phyloP scores from a whole-genome alignment of 2,113 vertebrate species.

The Zonotrichia leucophrys region DNA sequence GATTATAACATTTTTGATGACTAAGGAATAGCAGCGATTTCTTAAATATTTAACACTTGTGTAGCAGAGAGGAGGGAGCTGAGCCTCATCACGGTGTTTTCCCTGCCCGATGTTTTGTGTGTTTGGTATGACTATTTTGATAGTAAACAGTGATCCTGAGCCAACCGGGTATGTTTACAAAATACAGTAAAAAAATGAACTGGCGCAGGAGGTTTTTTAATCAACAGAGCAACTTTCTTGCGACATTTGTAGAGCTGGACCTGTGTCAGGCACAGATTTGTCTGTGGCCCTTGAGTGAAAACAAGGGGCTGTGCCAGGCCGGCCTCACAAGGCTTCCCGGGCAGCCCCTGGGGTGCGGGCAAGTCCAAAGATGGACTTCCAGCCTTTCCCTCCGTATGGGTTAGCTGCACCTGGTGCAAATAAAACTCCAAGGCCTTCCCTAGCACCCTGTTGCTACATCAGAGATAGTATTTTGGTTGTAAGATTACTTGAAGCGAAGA shows the following conservation, averaged over 20 bases:
- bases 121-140: conserved; percentile 33
- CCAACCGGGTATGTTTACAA: conserved; percentile 16
- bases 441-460: neutral
- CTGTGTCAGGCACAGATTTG: neutral
- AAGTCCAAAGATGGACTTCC: neutral
- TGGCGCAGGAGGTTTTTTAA: conserved; percentile 32
- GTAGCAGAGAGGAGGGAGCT: neutral
- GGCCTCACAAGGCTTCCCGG: fast-evolving
- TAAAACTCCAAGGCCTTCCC: neutral
- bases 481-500: neutral
- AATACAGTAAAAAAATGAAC: conserved; percentile 18
- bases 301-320: fast-evolving
- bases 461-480: neutral
- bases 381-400: neutral
- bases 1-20: conserved; percentile 76
- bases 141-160: conserved; percentile 24
- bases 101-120: neutral
- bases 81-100: neutral
- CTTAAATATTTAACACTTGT: conserved; percentile 64
- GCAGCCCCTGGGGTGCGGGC: fast-evolving
- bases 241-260: conserved; percentile 14
- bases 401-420: neutral
- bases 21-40: conserved; percentile 59
- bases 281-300: neutral
- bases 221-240: conserved; percentile 52